Percentiles rank a stretch among this genome's conserved stretches.
Evolutionary conservation across 2,888 invertebrate genomes (phyloP).

Genomic region (Synanthedon vespiformis): DNA sequence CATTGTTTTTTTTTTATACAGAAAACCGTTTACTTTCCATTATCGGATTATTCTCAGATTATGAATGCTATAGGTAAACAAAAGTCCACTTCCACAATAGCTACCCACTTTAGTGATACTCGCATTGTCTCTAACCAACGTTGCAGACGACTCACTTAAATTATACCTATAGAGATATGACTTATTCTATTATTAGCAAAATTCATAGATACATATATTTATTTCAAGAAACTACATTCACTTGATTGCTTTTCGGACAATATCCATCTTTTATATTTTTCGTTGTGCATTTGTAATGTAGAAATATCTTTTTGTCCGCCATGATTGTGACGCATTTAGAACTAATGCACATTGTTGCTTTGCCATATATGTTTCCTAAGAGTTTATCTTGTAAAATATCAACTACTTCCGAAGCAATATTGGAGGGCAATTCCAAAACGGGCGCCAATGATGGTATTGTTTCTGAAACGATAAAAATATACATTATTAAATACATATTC

Average conservation of each 20-base stretch:
- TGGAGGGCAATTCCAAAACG: constrained; percentile 54
- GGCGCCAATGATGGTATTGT: constrained; percentile 50
- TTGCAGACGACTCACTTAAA: too few relatives aligned
- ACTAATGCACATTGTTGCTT: constrained; percentile 49
- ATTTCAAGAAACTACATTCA: constrained; percentile 12
- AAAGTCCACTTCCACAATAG: too few relatives aligned
- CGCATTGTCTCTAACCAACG: too few relatives aligned
- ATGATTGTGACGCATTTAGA: constrained; percentile 47
- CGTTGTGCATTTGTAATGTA: constrained; percentile 39
- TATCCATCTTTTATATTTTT: constrained; percentile 46
- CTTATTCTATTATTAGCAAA: too few relatives aligned
- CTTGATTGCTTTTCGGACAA: constrained; percentile 27
- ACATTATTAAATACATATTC: too few relatives aligned
- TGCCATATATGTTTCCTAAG: constrained; percentile 51
- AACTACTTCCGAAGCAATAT: constrained; percentile 49
- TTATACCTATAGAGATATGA: too few relatives aligned
- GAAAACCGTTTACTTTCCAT: too few relatives aligned
- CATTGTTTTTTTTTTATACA: too few relatives aligned
- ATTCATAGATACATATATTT: too few relatives aligned
- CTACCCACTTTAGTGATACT: too few relatives aligned
- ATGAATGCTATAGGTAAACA: too few relatives aligned
- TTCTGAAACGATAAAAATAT: constrained; percentile 29
- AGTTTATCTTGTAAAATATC: constrained; percentile 53
- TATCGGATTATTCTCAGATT: too few relatives aligned
- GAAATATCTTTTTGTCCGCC: constrained; percentile 41